A percentile compares a stretch with the other conserved stretches of the same genome.
phyloP scores from a whole-genome alignment of 2,888 invertebrate genomes.

The Globia sparganii region DNA sequence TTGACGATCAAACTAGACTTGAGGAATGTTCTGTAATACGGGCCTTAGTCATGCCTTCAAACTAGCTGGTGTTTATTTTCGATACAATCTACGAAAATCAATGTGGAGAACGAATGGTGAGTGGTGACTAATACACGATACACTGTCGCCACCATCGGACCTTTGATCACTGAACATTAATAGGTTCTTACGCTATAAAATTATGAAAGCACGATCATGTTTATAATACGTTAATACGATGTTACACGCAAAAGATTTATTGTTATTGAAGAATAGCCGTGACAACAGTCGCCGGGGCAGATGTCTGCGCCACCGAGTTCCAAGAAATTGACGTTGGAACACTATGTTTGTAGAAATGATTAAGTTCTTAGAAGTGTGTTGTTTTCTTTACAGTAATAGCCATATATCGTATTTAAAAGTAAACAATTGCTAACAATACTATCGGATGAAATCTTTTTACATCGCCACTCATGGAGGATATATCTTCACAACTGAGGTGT shows the following conservation, averaged over 20 bases:
- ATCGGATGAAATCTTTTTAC: slow-evolving; percentile 26
- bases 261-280: slow-evolving; percentile 47
- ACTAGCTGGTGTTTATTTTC: slow-evolving; percentile 51
- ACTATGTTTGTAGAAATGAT: slow-evolving; percentile 60
- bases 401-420: slow-evolving; percentile 48
- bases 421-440: slow-evolving; percentile 36
- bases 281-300: slow-evolving; percentile 45
- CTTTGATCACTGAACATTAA: slow-evolving; percentile 58
- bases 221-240: slow-evolving; percentile 43
- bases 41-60: slow-evolving; percentile 40
- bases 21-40: too few relatives aligned
- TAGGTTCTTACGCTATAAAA: slow-evolving; percentile 52
- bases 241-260: slow-evolving; percentile 54
- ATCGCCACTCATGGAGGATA: slow-evolving; percentile 33
- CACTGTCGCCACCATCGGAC: slow-evolving; percentile 35
- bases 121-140: slow-evolving; percentile 28
- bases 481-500: not conserved
- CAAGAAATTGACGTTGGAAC: slow-evolving; percentile 53
- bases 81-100: slow-evolving; percentile 42
- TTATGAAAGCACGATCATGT: slow-evolving; percentile 53
- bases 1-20: too few relatives aligned
- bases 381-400: slow-evolving; percentile 39
- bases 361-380: slow-evolving; percentile 60
- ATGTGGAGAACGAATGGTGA: slow-evolving; percentile 24
- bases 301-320: slow-evolving; percentile 42